Evolutionary conservation across 2,888 invertebrate species (phyloP).

Genomic region (Melinopterus prodromus): DNA sequence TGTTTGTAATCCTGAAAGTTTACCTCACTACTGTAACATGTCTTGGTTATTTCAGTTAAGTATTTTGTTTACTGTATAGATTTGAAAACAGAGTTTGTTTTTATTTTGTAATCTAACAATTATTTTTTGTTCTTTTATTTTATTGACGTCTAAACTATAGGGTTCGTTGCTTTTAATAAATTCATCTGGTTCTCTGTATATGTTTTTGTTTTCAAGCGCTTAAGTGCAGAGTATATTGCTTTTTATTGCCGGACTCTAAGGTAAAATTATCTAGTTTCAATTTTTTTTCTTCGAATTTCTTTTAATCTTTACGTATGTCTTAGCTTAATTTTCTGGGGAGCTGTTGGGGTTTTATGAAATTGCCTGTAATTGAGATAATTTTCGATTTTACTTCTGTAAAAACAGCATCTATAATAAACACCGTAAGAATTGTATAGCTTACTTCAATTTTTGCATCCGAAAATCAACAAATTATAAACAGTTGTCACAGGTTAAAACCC

Average conservation of each 20-base stretch:
- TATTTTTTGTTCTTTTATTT: slow-evolving; percentile 33
- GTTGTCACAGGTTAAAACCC: no score
- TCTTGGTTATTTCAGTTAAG: neutral
- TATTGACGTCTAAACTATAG: slow-evolving; percentile 53
- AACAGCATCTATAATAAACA: no score
- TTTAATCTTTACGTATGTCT: slow-evolving; percentile 19
- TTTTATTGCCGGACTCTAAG: slow-evolving; percentile 54
- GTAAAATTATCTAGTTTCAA: slow-evolving; percentile 10
- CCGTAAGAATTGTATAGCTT: no score
- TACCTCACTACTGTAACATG: neutral
- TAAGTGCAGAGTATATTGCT: slow-evolving; percentile 56
- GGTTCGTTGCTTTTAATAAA: slow-evolving; percentile 55
- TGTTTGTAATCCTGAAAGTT: neutral
- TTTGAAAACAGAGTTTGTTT: no score
- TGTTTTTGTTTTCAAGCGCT: slow-evolving; percentile 43
- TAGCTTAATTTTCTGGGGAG: neutral
- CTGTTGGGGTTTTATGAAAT: no score
- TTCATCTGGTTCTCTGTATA: slow-evolving; percentile 51
- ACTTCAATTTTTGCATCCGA: no score
- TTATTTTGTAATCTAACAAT: neutral
- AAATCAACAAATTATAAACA: no score
- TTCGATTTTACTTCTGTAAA: no score
- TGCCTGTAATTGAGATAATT: no score
- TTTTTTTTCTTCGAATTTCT: slow-evolving; percentile 10
- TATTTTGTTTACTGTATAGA: slow-evolving; percentile 10